Conservation (phyloP, 2,888 invertebrate species). For the Drosophila longiperda region DNA sequence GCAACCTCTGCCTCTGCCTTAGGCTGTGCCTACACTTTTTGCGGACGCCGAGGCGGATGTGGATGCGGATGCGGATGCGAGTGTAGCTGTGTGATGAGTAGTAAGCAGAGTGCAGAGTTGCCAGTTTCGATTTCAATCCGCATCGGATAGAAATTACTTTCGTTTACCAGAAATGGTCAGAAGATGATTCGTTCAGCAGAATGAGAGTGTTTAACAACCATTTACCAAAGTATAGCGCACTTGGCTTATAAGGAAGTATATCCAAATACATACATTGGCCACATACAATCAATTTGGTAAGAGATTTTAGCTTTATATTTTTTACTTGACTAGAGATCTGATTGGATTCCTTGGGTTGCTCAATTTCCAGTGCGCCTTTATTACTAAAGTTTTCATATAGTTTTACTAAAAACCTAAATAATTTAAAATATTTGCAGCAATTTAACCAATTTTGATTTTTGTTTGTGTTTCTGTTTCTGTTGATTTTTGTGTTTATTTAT, state of each 20-base stretch:
- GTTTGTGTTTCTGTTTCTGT: background rate
- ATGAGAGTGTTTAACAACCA: background rate
- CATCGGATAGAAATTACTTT: slow-evolving; percentile 29
- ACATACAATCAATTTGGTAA: background rate
- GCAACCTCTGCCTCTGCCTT: background rate
- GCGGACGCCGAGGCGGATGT: slow-evolving; percentile 21
- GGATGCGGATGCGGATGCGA: slow-evolving; percentile 18
- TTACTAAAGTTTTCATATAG: background rate
- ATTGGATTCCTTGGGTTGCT: background rate
- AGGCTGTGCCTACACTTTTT: background rate
- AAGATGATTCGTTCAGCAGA: background rate
- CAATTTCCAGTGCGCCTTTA: background rate
- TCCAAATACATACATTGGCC: background rate
- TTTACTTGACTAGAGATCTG: background rate
- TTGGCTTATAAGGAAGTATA: background rate
- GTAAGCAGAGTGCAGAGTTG: background rate
- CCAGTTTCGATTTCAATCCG: slow-evolving; percentile 38
- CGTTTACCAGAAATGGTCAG: slow-evolving; percentile 7
- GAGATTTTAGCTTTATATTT: background rate
- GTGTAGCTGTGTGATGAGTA: slow-evolving; percentile 2
- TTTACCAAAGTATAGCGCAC: background rate
- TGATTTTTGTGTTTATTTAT: slow-evolving; percentile 1
- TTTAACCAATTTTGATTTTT: slow-evolving; percentile 46
- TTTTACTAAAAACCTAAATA: slow-evolving; percentile 13
- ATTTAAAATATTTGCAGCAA: slow-evolving; percentile 13